phyloP scores from a whole-genome alignment of 2,888 invertebrate species.

The Microctonus hyperodae region DNA sequence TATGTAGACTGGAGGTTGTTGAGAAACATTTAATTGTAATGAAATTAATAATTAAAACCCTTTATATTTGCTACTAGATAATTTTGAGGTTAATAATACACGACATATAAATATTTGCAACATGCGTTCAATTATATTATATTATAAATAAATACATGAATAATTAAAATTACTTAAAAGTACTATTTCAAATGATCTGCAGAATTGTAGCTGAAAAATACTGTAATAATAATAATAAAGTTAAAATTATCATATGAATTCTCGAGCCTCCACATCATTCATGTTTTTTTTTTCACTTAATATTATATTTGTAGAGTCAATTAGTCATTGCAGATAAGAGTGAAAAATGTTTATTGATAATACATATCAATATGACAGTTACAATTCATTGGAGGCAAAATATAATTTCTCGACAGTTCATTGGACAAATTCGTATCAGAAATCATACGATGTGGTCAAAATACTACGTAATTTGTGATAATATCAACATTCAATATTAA shows the following conservation, averaged over 20 bases:
- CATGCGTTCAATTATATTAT: not conserved
- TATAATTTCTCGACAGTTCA: constrained; percentile 12
- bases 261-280: not conserved
- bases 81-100: not conserved
- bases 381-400: not conserved
- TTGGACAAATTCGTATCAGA: constrained; percentile 38
- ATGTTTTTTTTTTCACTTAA: not conserved
- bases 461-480: too few relatives aligned
- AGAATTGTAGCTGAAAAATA: not conserved
- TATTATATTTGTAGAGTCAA: not conserved
- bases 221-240: not conserved
- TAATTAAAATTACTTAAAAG: not conserved
- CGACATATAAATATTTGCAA: too few relatives aligned
- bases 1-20: not conserved
- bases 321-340: not conserved
- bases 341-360: not conserved
- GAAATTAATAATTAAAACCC: not conserved
- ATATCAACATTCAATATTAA: too few relatives aligned
- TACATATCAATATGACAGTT: not conserved
- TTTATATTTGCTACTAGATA: constrained; percentile 1
- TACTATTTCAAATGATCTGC: not conserved
- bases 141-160: not conserved
- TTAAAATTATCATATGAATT: not conserved
- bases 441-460: constrained; percentile 41
- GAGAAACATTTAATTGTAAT: not conserved